Evolutionary conservation across 2,797 vertebrate genomes (phyloP), one percentile per base, ranked within the genome.

Genomic region (Mycteria americana): DNA sequence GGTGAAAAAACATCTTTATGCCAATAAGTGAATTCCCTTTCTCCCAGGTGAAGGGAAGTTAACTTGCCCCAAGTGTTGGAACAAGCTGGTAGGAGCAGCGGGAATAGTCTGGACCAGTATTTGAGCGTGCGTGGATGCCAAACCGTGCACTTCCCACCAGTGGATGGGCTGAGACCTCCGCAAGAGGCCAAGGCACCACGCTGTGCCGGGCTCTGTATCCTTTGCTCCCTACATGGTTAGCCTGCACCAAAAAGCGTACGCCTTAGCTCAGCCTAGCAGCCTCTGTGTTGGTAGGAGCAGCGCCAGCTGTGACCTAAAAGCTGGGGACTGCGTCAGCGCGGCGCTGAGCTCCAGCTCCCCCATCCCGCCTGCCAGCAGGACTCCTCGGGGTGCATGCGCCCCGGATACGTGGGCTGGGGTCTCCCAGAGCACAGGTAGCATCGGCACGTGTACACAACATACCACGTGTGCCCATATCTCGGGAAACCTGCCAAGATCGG

Each of bases 381-480:
- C n/a, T 95, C 35, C 51, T 62, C 2, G 7, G 48, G 23, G 9
- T 28, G 7, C 22, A n/a, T 35, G 39, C 70, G 7, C 35, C 72
- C 59, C 6, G 3, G 19, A 11, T 72, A 30, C 0, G 1, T 54
- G 31, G 12, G 10, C 2, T 43, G 24, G 51, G n/a, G n/a, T 85
- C 31, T 79, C 43, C 25, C 56, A 67, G 50, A n/a, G n/a, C n/a
- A 33, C 24, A 69, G 54, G 30, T 33, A 59, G 48, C 22, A 57
- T 31, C 1, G 0, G 4, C 41, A 56, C 0, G 0, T 0, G 1
- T 9, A 12, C 23, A 69, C 33, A 27, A 27, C 7, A 3, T 19
- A 45, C 13, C 2, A 1, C 11, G 27, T 17, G 35, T 37, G 48
- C 21, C 45, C 0, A 0, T 63, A 12, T 24, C 67, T 77, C 3